Evolutionary conservation across 2,888 invertebrate genomes (phyloP).

Genomic region (Melieria picta): DNA sequence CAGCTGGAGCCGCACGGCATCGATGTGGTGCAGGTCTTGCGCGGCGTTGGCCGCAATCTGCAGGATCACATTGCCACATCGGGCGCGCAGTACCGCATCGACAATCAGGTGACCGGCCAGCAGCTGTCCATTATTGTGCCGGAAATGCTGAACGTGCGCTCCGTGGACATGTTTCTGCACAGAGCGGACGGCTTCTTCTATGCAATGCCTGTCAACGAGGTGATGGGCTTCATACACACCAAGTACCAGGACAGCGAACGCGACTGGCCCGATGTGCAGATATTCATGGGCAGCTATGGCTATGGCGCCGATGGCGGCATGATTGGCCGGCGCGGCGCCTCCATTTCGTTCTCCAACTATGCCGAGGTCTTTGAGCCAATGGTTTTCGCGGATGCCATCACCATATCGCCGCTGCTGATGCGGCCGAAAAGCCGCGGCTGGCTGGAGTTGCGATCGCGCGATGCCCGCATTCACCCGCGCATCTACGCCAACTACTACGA

Average conservation of each 20-base stretch:
- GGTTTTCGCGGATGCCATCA: slow-evolving; percentile 75
- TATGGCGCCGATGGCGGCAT: slow-evolving; percentile 83
- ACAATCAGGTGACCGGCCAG: slow-evolving; percentile 70
- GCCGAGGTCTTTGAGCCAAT: slow-evolving; percentile 77
- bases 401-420: slow-evolving; percentile 75
- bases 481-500: slow-evolving; percentile 89
- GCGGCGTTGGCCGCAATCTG: slow-evolving; percentile 81
- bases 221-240: slow-evolving; percentile 81
- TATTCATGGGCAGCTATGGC: slow-evolving; percentile 79
- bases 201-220: slow-evolving; percentile 81
- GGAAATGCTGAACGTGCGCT: slow-evolving; percentile 71
- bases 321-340: slow-evolving; percentile 75
- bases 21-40: slow-evolving; percentile 72
- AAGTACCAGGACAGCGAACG: slow-evolving; percentile 73
- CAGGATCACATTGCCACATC: slow-evolving; percentile 87
- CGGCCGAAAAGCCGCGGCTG: slow-evolving; percentile 79
- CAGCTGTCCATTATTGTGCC: slow-evolving; percentile 77
- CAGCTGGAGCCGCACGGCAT: slow-evolving; percentile 74
- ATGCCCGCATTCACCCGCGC: slow-evolving; percentile 79
- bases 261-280: slow-evolving; percentile 83
- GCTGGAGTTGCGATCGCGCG: slow-evolving; percentile 73
- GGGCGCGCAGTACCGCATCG: slow-evolving; percentile 78
- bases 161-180: slow-evolving; percentile 73
- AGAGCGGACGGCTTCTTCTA: slow-evolving; percentile 75
- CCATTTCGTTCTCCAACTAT: slow-evolving; percentile 75